phyloP scores from a whole-genome alignment of 2,113 vertebrate genomes.

The Oenanthe melanoleuca region DNA sequence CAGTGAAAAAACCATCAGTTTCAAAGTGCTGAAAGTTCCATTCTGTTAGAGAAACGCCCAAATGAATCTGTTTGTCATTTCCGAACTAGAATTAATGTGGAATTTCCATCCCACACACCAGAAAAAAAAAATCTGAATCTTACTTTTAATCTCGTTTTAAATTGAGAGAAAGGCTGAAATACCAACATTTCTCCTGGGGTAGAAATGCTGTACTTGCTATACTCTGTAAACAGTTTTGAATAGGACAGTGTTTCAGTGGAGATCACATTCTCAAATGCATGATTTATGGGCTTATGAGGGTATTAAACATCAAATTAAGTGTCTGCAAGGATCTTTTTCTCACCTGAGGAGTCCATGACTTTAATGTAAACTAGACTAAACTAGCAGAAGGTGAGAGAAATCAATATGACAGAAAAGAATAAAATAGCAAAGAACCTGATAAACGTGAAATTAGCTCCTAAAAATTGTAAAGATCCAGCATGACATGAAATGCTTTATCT shows the following conservation, averaged over 20 bases:
- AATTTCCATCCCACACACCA: background rate
- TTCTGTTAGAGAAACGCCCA: constrained; percentile 3
- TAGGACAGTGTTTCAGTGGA: background rate
- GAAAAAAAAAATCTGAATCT: background rate
- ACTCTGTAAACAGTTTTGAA: constrained; percentile 8
- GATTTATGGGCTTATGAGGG: background rate
- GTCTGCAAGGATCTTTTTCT: background rate
- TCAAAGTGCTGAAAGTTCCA: background rate
- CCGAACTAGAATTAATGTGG: background rate
- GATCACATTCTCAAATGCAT: constrained; percentile 9
- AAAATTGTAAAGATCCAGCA: background rate
- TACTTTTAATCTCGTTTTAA: constrained; percentile 4
- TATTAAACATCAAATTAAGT: background rate
- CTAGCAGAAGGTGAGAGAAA: background rate
- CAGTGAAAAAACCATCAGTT: background rate
- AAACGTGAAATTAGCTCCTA: background rate
- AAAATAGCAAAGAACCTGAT: background rate
- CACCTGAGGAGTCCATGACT: background rate
- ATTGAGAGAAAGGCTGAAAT: constrained; percentile 1
- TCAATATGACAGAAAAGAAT: background rate
- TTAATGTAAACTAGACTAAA: background rate
- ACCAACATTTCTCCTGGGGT: background rate
- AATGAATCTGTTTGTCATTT: constrained; percentile 46
- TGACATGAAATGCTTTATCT: background rate
- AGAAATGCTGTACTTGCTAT: background rate